A percentile compares a stretch with the other conserved stretches of the same genome.
Evolutionary conservation across 1,140 invertebrate genomes (phyloP).

Genomic region (Drosophila ironensis): DNA sequence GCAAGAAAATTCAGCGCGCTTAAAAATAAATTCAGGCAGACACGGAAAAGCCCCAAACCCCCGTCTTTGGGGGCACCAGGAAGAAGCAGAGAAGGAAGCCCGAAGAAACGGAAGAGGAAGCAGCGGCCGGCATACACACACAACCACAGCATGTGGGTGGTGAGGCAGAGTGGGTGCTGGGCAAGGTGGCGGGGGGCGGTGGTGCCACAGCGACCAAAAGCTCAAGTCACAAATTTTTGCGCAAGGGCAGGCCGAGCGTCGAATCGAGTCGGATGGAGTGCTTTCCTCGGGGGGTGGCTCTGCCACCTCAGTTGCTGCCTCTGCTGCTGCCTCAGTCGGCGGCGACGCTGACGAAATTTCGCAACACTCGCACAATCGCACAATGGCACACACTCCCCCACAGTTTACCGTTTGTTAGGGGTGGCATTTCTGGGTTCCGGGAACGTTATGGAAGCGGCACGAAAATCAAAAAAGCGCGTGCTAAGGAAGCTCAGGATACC

Average conservation of each 20-base stretch:
- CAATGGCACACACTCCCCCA: conserved; percentile 25
- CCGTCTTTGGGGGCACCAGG: conserved; percentile 18
- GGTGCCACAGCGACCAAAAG: conserved; percentile 38
- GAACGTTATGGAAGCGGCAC: conserved; percentile 26
- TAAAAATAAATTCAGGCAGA: conserved; percentile 72
- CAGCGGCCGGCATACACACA: conserved; percentile 72
- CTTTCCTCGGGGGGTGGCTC: conserved; percentile 39
- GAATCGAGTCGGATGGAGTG: conserved; percentile 27
- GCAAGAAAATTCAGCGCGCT: conserved; percentile 52
- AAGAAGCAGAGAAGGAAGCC: conserved; percentile 29
- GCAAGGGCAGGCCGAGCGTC: conserved; percentile 64
- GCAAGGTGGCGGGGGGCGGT: background rate
- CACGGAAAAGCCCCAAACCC: conserved; percentile 72
- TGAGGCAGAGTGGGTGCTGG: background rate
- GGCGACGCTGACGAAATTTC: conserved; percentile 58
- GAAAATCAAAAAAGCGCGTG: background rate
- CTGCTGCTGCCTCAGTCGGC: background rate
- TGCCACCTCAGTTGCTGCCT: background rate
- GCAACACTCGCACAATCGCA: conserved; percentile 64
- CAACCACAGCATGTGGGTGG: conserved; percentile 23
- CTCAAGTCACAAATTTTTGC: conserved; percentile 77
- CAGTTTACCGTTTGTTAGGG: conserved; percentile 53
- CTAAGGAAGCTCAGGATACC: background rate
- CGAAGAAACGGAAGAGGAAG: conserved; percentile 34
- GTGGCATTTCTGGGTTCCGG: conserved; percentile 49